Percentiles rank a stretch among this genome's conserved stretches.
Evolutionary conservation across 2,113 vertebrate genomes (phyloP).

Genomic region (Dasyornis broadbenti): DNA sequence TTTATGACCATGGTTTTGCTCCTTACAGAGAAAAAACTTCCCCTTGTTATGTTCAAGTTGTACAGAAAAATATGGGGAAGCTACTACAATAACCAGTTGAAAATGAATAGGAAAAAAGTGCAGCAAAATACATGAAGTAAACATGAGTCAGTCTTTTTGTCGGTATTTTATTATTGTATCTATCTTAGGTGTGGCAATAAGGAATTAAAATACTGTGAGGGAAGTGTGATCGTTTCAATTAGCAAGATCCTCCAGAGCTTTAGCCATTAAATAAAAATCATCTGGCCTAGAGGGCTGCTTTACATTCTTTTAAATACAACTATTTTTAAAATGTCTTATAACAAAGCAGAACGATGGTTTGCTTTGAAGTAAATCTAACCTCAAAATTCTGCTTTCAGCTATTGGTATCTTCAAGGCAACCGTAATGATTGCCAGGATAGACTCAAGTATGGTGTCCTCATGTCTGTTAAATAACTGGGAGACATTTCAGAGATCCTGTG

Average conservation of each 20-base stretch:
- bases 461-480: neutral
- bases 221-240: neutral
- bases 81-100: neutral
- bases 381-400: constrained; percentile 21
- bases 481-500: neutral
- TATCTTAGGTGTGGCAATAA: neutral
- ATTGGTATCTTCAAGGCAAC: neutral
- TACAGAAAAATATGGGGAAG: neutral
- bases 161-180: neutral
- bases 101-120: neutral
- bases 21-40: neutral
- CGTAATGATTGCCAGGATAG: neutral
- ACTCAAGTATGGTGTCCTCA: neutral
- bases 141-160: neutral
- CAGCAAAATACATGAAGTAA: neutral
- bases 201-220: neutral
- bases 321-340: neutral
- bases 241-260: neutral
- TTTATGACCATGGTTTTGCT: neutral
- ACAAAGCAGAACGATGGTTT: neutral
- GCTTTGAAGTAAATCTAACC: constrained; percentile 40
- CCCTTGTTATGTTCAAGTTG: neutral
- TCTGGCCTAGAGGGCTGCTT: neutral
- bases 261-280: constrained; percentile 8
- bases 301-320: neutral